phyloP scores from a whole-genome alignment of 1,140 invertebrate genomes.

The Drosophila sechellia region DNA sequence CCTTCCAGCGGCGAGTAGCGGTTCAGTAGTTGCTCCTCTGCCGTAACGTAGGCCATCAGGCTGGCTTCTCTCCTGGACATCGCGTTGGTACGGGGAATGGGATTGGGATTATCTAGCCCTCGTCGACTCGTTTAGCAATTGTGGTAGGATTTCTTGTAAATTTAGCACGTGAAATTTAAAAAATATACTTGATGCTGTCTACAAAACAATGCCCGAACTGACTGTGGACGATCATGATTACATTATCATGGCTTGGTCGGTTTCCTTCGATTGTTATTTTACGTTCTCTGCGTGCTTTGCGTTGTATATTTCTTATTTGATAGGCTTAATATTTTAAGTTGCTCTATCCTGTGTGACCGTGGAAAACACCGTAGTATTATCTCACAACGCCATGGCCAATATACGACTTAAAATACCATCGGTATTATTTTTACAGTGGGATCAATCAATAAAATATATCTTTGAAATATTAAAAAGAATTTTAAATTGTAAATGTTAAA shows the following conservation, averaged over 20 bases:
- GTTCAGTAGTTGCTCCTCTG: constrained; percentile 62
- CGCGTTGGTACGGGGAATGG: neutral
- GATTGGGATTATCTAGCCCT: constrained; percentile 4
- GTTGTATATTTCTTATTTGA: constrained; percentile 37
- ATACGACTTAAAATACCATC: neutral
- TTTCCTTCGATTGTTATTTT: constrained; percentile 14
- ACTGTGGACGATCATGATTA: constrained; percentile 26
- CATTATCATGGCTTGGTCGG: constrained; percentile 29
- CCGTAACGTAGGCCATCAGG: constrained; percentile 34
- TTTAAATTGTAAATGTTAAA: too few relatives aligned
- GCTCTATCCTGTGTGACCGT: constrained; percentile 8
- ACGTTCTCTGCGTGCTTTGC: constrained; percentile 14
- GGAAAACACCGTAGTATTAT: neutral
- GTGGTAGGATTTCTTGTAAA: constrained; percentile 38
- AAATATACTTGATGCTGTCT: constrained; percentile 40
- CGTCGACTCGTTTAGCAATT: constrained; percentile 17
- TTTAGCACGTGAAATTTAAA: constrained; percentile 78
- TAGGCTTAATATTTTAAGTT: constrained; percentile 29
- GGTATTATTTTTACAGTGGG: neutral
- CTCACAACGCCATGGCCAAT: neutral
- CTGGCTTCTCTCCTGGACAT: constrained; percentile 48
- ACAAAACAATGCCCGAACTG: constrained; percentile 47
- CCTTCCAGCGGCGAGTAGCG: constrained; percentile 51
- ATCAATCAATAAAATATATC: too few relatives aligned
- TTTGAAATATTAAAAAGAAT: too few relatives aligned